These are phyloP conservation scores for Spialia ferax DNA, from an alignment of 2,888 invertebrate species.

Conservation along the genomic window DNA sequence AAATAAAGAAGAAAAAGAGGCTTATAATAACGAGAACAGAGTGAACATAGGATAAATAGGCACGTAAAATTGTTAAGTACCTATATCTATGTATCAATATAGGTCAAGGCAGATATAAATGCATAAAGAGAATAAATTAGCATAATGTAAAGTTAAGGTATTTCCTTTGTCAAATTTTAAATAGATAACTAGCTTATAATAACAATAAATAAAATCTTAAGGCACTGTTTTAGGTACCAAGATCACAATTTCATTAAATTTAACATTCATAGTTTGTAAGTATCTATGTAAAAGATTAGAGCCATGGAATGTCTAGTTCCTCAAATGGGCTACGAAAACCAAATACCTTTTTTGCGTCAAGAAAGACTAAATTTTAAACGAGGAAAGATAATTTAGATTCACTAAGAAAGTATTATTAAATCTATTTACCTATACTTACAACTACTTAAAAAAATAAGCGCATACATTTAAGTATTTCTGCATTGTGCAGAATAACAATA, in stretches of 20 bases:
- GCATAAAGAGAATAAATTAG: slow-evolving; percentile 58
- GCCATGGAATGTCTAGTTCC: slow-evolving; percentile 79
- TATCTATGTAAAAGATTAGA: slow-evolving; percentile 66
- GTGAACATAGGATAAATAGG: slow-evolving; percentile 67
- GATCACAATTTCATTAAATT: slow-evolving; percentile 81
- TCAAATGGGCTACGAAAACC: slow-evolving; percentile 51
- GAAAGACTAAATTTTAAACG: slow-evolving; percentile 59
- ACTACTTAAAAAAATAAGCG: slow-evolving; percentile 82
- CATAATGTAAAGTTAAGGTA: slow-evolving; percentile 67
- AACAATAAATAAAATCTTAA: slow-evolving; percentile 86
- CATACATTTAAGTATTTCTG: slow-evolving; percentile 85
- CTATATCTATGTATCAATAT: slow-evolving; percentile 28
- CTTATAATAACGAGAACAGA: slow-evolving; percentile 48
- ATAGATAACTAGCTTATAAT: slow-evolving; percentile 81
- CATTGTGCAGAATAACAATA: slow-evolving; percentile 87
- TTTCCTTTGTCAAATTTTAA: slow-evolving; percentile 74
- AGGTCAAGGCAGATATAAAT: slow-evolving; percentile 46
- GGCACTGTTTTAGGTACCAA: slow-evolving; percentile 83
- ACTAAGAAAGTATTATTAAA: slow-evolving; percentile 66
- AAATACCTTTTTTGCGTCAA: slow-evolving; percentile 59
- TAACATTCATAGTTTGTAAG: slow-evolving; percentile 59
- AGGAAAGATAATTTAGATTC: slow-evolving; percentile 63
- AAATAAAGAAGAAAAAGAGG: slow-evolving; percentile 59
- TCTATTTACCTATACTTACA: slow-evolving; percentile 73
- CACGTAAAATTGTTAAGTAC: slow-evolving; percentile 57